Evolutionary conservation across 2,888 invertebrate species (phyloP), one percentile per base, ranked within the genome.

Genomic region (Hirtodrosophila alboralis): DNA sequence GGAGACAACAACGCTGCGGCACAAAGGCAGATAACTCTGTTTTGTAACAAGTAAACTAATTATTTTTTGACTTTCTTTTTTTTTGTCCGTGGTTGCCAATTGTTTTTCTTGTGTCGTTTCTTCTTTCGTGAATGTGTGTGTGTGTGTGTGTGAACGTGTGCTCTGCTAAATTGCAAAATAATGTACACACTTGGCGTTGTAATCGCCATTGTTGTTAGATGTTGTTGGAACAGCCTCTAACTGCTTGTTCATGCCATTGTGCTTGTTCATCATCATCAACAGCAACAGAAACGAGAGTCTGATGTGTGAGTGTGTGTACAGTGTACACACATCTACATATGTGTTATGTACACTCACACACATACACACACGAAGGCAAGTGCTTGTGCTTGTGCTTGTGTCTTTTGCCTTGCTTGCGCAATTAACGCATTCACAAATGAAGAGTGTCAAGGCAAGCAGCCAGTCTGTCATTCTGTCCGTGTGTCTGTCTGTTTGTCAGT

Each of bases 21-120:
- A 74, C 77, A 77, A 80, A 77, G 71, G 67, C 54, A 71, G 69
- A 78, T 81, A 83, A 86, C 84, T 86, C 75, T 77, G 79, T 86
- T 81, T 84, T 58, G 64, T 79, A 79, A 79, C 85, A 85, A 86
- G 87, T 86, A 85, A 85, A 85, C 86, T 85, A 86, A 85, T 84
- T 85, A 85, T 85, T 85, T 85, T 77, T 81, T 60, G 66, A 79
- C 72, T 73, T 73, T 73, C 68, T 71, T 60, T 45, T 60, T 45
- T 37, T 57, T 36, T 38, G 49, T 21, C 65, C 49, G 45, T 69
- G 60, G 59, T 60, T 53, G 56, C 18, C 52, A 43, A 34, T 48
- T 61, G 65, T 34, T 66, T 31, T 63, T 60, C 41, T 52, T 75
- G 41, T 30, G 47, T n/a, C 23, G 27, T 40, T 64, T 51, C 34